Evolutionary conservation across 2,888 invertebrate species (phyloP).

Genomic region (Alcis repandata): DNA sequence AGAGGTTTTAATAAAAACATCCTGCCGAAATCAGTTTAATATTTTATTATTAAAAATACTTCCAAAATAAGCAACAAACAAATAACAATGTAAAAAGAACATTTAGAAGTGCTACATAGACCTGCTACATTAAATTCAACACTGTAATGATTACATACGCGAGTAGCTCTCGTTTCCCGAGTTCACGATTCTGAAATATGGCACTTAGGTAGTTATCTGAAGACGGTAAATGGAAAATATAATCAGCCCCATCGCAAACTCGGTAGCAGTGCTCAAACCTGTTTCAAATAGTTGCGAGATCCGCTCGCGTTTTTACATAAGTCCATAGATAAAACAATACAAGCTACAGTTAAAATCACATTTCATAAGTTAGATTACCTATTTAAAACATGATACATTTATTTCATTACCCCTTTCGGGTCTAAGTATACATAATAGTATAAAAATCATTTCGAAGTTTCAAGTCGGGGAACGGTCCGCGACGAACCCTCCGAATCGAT

Average conservation of each 20-base stretch:
- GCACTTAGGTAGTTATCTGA: conserved; percentile 60
- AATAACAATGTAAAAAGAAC: conserved; percentile 83
- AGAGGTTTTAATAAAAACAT: conserved; percentile 79
- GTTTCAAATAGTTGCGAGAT: conserved; percentile 32
- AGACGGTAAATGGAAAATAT: conserved; percentile 32
- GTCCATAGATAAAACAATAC: conserved; percentile 37
- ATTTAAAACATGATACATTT: conserved; percentile 28
- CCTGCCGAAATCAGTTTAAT: conserved; percentile 72
- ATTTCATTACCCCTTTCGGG: conserved; percentile 26
- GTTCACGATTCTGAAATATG: conserved; percentile 59
- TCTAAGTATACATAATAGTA: conserved; percentile 18
- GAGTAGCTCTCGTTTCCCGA: conserved; percentile 37
- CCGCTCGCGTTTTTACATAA: conserved; percentile 35
- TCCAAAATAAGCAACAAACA: conserved; percentile 86
- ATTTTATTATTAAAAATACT: conserved; percentile 83
- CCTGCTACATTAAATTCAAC: conserved; percentile 68
- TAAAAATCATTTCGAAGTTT: conserved; percentile 17
- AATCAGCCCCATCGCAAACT: conserved; percentile 12
- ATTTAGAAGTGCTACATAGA: conserved; percentile 72
- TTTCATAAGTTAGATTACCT: conserved; percentile 41
- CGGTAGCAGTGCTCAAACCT: conserved; percentile 40
- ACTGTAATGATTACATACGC: conserved; percentile 66
- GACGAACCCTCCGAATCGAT: conserved; percentile 54
- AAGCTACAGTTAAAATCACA: conserved; percentile 47
- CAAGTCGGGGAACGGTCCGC: conserved; percentile 7